Conservation (phyloP, 2,797 vertebrate genomes). For the Fringilla coelebs region DNA sequence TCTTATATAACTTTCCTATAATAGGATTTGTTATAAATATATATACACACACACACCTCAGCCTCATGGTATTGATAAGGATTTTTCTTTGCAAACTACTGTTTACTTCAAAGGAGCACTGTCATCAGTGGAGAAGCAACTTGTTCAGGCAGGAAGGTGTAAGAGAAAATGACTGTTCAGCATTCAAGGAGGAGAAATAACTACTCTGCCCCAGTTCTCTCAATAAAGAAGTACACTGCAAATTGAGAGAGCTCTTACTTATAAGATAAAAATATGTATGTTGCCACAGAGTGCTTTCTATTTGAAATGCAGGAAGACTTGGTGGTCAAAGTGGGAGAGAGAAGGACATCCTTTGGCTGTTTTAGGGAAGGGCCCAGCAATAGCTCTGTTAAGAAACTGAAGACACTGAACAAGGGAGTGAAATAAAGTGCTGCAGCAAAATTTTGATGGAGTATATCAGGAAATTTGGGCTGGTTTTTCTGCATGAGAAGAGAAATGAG, state of each 20-base stretch:
- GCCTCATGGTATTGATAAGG: background rate
- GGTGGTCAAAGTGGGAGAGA: background rate
- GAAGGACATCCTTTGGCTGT: background rate
- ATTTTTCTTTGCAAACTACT: background rate
- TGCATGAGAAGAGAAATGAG: background rate
- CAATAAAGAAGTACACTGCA: background rate
- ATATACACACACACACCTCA: background rate
- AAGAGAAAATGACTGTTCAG: background rate
- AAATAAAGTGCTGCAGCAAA: background rate
- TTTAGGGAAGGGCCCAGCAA: background rate
- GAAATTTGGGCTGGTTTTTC: background rate
- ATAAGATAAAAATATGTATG: background rate
- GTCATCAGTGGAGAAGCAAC: background rate
- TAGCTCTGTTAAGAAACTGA: background rate
- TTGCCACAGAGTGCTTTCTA: background rate
- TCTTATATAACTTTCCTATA: background rate
- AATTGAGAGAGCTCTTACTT: background rate
- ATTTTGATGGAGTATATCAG: background rate
- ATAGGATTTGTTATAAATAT: background rate
- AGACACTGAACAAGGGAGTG: background rate
- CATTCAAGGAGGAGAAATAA: background rate
- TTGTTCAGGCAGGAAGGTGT: background rate
- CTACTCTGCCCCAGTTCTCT: background rate
- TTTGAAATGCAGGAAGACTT: background rate
- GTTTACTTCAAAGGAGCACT: slow-evolving; percentile 2